Evolutionary conservation across 2,888 invertebrate species (phyloP), one percentile per base, ranked within the genome.

Genomic region (Azorinus chamasolen): DNA sequence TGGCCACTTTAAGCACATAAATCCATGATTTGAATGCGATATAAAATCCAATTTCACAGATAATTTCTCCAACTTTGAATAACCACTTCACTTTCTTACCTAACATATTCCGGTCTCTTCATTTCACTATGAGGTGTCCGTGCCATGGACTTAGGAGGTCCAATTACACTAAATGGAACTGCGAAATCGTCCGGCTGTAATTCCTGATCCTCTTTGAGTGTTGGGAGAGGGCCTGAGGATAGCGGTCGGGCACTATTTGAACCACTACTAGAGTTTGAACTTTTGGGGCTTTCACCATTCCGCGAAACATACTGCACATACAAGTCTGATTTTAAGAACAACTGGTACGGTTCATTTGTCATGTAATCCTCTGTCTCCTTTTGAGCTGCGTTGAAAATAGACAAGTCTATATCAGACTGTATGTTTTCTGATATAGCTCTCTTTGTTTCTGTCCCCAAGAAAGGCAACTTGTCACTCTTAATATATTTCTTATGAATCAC

Each of bases 291-390:
- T 65, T 92, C 91, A 39, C 90, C 90, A 41, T 88, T 90, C 53
- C 87, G 86, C 61, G 90, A 88, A 59, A 93, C 89, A 87, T 93
- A 91, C 79, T 93, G 89, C 73, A 98, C 95, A 95, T 98, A 98
- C 93, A 97, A 95, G 90, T 98, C 98, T 88, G 98, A 98, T 88
- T 96, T 96, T 83, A 99, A 95, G 94, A 99, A 99, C 93, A 97
- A 96, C 71, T 96, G 97, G 94, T 98, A 98, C 78, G 97, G 96
- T 74, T 97, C 96, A 92, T 96, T 96, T 83, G 96, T 96, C 92
- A 98, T 97, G 73, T 96, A 95, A 50, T 95, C 95, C 91, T 97
- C 97, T 89, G 97, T 96, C 84, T 97, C 96, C 69, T 95, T 94
- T 91, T 97, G 96, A 93, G 96, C 97, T 85, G 95, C 95, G 93